phyloP scores from a whole-genome alignment of 2,113 vertebrate species.

The Anolis sagrei region DNA sequence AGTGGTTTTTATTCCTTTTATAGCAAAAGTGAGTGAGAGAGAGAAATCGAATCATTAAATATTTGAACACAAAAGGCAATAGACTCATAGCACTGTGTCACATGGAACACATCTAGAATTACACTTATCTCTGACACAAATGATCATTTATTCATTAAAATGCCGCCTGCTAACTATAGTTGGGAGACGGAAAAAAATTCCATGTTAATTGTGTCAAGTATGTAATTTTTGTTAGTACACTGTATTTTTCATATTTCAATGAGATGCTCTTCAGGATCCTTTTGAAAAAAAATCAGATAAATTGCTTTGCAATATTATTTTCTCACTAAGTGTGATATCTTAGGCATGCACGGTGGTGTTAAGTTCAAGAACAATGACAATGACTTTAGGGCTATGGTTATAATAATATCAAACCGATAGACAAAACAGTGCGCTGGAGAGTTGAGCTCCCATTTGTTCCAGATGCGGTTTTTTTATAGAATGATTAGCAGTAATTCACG shows the following conservation, averaged over 20 bases:
- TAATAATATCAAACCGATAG: slow-evolving; percentile 43
- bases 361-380: slow-evolving; percentile 63
- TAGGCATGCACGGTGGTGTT: slow-evolving; percentile 37
- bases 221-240: slow-evolving; percentile 64
- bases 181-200: slow-evolving; percentile 58
- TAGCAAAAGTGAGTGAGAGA: slow-evolving; percentile 47
- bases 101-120: slow-evolving; percentile 54
- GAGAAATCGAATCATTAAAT: slow-evolving; percentile 58
- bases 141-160: slow-evolving; percentile 68
- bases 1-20: slow-evolving; percentile 3
- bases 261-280: slow-evolving; percentile 51
- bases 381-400: slow-evolving; percentile 41
- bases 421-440: slow-evolving; percentile 1
- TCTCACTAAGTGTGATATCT: slow-evolving; percentile 42
- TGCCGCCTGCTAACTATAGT: slow-evolving; percentile 53
- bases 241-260: slow-evolving; percentile 70
- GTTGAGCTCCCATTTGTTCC: slow-evolving; percentile 63
- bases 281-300: slow-evolving; percentile 63
- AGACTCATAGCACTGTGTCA: slow-evolving; percentile 41
- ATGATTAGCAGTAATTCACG: background rate
- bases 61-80: slow-evolving; percentile 61
- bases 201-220: slow-evolving; percentile 61
- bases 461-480: background rate
- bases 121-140: slow-evolving; percentile 60
- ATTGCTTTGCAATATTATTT: slow-evolving; percentile 50